Percentiles rank a stretch among this genome's conserved stretches.
phyloP scores from a whole-genome alignment of 1,140 invertebrate species.

The Wiebesia pumilae region DNA sequence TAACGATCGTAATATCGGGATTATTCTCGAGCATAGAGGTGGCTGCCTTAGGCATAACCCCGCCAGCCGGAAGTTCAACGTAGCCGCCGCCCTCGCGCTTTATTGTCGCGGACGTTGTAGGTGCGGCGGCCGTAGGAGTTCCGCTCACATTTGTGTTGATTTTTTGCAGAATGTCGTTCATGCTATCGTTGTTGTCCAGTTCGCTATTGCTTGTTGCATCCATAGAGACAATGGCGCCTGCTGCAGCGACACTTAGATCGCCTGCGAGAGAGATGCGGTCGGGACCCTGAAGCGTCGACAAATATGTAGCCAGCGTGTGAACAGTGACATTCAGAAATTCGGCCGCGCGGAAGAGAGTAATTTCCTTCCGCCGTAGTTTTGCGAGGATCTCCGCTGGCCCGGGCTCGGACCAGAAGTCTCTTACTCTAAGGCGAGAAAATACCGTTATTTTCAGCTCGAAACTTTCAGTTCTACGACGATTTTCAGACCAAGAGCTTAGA shows the following conservation, averaged over 20 bases:
- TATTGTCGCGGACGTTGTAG: conserved; percentile 66
- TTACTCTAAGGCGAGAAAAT: conserved; percentile 74
- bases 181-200: conserved; percentile 61
- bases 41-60: conserved; percentile 66
- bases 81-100: conserved; percentile 72
- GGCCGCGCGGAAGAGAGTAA: conserved; percentile 82
- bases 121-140: conserved; percentile 59
- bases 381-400: conserved; percentile 82
- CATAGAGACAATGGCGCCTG: conserved; percentile 51
- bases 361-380: conserved; percentile 82
- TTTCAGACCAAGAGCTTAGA: too few species aligned
- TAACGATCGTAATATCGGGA: conserved; percentile 80
- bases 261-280: conserved; percentile 73
- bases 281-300: conserved; percentile 78
- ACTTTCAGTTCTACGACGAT: too few species aligned
- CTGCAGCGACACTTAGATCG: conserved; percentile 64
- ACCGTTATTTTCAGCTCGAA: not conserved
- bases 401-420: conserved; percentile 85
- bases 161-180: conserved; percentile 71
- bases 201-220: conserved; percentile 65
- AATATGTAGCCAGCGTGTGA: conserved; percentile 82
- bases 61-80: conserved; percentile 66
- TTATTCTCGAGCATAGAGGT: conserved; percentile 77
- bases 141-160: conserved; percentile 63
- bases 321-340: conserved; percentile 84